Percentiles rank a stretch among this genome's conserved stretches.
Conservation (phyloP, 2,888 invertebrate species). For the Pseudococcus viburni region DNA sequence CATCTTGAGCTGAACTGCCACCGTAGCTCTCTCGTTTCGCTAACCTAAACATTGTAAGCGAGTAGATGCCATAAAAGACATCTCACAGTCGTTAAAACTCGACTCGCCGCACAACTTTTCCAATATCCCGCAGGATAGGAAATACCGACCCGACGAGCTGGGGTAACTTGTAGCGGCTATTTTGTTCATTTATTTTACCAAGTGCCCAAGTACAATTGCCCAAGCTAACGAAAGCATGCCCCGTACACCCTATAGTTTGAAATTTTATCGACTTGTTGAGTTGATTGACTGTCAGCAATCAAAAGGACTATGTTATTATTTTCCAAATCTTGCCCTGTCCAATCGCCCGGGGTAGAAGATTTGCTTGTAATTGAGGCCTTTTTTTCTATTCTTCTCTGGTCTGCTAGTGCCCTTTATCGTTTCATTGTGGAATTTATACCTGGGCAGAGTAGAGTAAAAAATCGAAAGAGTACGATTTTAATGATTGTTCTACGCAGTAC, state of each 20-base stretch:
- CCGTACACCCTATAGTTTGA: not conserved
- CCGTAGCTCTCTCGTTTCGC: not conserved
- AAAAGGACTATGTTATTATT: not conserved
- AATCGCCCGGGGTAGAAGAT: not conserved
- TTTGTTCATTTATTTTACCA: not conserved
- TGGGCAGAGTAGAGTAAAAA: too few relatives aligned
- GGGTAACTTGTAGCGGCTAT: constrained; percentile 3
- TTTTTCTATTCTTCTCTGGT: not conserved
- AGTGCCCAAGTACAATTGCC: not conserved
- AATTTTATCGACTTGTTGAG: constrained; percentile 1
- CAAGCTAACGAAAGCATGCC: not conserved
- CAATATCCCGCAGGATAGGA: not conserved
- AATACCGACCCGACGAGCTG: not conserved
- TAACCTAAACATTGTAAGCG: not conserved
- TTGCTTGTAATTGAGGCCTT: not conserved
- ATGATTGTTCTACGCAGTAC: too few relatives aligned
- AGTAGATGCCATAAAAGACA: constrained; percentile 5
- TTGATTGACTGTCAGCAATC: not conserved
- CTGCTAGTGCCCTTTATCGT: too few relatives aligned
- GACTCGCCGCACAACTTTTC: constrained; percentile 18
- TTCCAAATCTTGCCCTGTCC: not conserved
- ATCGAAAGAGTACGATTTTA: too few relatives aligned
- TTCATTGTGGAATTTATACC: too few relatives aligned
- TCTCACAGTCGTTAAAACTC: constrained; percentile 6
- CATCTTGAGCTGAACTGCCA: not conserved